Evolutionary conservation across 1,140 invertebrate species (phyloP).

Genomic region (Cepaea nemoralis): DNA sequence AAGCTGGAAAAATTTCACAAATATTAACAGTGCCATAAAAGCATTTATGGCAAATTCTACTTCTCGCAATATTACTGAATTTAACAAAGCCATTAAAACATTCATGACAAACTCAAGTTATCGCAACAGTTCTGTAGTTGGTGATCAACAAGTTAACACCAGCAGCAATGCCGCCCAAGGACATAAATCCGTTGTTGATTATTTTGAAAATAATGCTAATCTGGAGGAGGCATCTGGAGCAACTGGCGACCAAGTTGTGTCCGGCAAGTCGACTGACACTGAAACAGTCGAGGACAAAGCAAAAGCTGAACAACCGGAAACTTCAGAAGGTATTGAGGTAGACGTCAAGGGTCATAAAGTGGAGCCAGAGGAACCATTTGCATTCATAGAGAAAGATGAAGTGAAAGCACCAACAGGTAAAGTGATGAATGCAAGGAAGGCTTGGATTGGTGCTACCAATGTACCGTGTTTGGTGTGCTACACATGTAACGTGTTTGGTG

Average conservation of each 20-base stretch:
- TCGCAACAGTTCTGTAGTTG: too few species aligned
- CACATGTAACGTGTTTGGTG: too few species aligned
- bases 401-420: not conserved
- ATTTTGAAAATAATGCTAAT: conserved; percentile 11
- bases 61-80: too few species aligned
- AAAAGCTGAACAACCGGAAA: not conserved
- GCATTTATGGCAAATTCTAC: too few species aligned
- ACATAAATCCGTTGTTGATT: not conserved
- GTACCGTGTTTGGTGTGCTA: too few species aligned
- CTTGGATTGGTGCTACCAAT: too few species aligned
- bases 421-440: too few species aligned
- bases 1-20: too few species aligned
- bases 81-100: too few species aligned
- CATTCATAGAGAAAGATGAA: not conserved
- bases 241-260: not conserved
- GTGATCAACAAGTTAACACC: too few species aligned
- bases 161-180: not conserved
- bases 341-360: not conserved
- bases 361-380: not conserved
- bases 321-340: not conserved
- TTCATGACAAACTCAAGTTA: too few species aligned
- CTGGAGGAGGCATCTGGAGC: not conserved
- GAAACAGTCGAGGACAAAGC: not conserved
- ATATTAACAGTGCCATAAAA: too few species aligned
- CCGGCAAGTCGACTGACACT: not conserved